Evolutionary conservation across 2,888 invertebrate genomes (phyloP).

Genomic region (Drosophila imparisetae): DNA sequence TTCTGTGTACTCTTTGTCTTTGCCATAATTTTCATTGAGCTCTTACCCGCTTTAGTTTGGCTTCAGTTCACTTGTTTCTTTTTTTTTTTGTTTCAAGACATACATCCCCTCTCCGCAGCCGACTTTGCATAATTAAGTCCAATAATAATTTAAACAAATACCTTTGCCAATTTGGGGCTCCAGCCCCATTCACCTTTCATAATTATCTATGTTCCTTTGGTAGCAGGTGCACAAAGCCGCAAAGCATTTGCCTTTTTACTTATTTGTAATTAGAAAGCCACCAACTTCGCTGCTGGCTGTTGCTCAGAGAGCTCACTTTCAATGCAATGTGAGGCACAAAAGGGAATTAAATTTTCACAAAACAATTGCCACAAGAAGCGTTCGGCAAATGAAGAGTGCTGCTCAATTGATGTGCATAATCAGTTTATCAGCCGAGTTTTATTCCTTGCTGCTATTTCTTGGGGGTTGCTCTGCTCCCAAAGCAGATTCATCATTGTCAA

Average conservation of each 20-base stretch:
- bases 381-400: slow-evolving; percentile 42
- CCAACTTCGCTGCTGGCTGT: slow-evolving; percentile 8
- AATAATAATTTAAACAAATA: slow-evolving; percentile 79
- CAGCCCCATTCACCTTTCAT: slow-evolving; percentile 53
- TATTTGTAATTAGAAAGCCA: slow-evolving; percentile 74
- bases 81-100: slow-evolving; percentile 49
- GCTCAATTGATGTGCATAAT: slow-evolving; percentile 79
- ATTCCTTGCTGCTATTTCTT: slow-evolving; percentile 1
- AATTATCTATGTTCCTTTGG: slow-evolving; percentile 65
- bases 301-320: slow-evolving; percentile 9
- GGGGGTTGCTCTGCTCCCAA: slow-evolving; percentile 50
- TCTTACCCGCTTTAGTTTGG: slow-evolving; percentile 51
- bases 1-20: slow-evolving; percentile 14
- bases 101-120: slow-evolving; percentile 25
- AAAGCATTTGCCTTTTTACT: slow-evolving; percentile 68
- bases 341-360: slow-evolving; percentile 74
- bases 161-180: slow-evolving; percentile 65
- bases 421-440: slow-evolving; percentile 71
- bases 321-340: slow-evolving; percentile 62
- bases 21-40: slow-evolving; percentile 11
- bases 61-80: slow-evolving; percentile 41
- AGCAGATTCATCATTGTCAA: slow-evolving; percentile 79
- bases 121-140: slow-evolving; percentile 73
- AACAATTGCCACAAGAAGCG: slow-evolving; percentile 70
- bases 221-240: slow-evolving; percentile 75